Conservation (phyloP, 2,113 vertebrate genomes). For the Tragulus kanchil region DNA sequence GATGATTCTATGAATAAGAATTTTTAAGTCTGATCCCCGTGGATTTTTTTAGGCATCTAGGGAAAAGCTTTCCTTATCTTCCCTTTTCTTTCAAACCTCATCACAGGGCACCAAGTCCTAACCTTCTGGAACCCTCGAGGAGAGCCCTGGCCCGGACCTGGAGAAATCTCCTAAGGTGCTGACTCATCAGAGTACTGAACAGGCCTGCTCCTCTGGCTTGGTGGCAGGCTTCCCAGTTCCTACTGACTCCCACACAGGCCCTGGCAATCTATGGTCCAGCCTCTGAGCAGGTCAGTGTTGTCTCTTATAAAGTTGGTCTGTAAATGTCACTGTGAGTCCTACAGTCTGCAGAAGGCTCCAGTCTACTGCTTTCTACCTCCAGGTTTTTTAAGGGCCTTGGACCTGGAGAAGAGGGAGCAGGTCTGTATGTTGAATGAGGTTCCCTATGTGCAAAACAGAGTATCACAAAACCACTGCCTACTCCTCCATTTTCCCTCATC, state of each 20-base stretch:
- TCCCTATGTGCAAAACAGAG: slow-evolving; percentile 57
- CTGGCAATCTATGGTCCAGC: slow-evolving; percentile 55
- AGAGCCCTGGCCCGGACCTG: not conserved
- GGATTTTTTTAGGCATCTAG: not conserved
- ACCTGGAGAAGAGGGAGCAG: slow-evolving; percentile 80
- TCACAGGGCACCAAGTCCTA: not conserved
- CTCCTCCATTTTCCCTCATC: not conserved
- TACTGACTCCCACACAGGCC: slow-evolving; percentile 61
- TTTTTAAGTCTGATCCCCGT: not conserved
- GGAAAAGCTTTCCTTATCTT: not conserved
- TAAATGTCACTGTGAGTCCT: slow-evolving; percentile 69
- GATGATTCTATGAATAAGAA: slow-evolving; percentile 44
- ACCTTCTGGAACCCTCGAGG: not conserved
- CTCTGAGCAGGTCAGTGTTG: slow-evolving; percentile 64
- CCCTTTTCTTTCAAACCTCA: slow-evolving; percentile 53
- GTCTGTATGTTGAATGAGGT: slow-evolving; percentile 75
- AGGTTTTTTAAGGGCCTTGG: slow-evolving; percentile 79
- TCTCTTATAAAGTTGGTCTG: slow-evolving; percentile 66
- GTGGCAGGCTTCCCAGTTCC: slow-evolving; percentile 38
- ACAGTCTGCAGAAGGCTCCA: slow-evolving; percentile 76
- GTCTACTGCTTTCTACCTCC: slow-evolving; percentile 80
- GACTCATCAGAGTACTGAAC: slow-evolving; percentile 39
- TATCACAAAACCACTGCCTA: slow-evolving; percentile 65
- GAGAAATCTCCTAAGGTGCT: slow-evolving; percentile 4
- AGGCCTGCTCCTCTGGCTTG: slow-evolving; percentile 62